Evolutionary conservation across 2,113 vertebrate species (phyloP).

Genomic region (Cisticola juncidis): DNA sequence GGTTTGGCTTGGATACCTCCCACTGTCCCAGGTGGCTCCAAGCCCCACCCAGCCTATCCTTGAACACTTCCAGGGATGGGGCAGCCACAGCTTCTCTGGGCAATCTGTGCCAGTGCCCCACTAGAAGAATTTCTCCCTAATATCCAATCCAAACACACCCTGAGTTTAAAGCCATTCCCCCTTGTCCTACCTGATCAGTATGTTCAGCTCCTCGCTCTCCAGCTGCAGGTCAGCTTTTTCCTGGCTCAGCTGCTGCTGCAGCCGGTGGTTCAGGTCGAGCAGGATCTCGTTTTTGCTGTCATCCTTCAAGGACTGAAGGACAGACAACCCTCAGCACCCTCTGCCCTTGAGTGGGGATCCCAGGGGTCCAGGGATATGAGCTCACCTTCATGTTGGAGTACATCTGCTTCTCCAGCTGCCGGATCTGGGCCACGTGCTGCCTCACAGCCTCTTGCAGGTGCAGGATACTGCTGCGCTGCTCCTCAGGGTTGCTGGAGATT

Average conservation of each 20-base stretch:
- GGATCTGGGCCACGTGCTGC: slow-evolving; percentile 92
- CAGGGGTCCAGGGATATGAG: not conserved
- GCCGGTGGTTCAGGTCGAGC: slow-evolving; percentile 85
- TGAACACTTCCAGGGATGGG: not conserved
- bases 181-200: slow-evolving; percentile 87
- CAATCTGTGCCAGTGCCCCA: not conserved
- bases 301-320: slow-evolving; percentile 85
- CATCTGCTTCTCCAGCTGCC: slow-evolving; percentile 95
- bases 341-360: not conserved
- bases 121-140: not conserved
- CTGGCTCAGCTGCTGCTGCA: slow-evolving; percentile 94
- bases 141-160: not conserved
- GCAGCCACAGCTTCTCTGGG: not conserved
- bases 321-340: not conserved
- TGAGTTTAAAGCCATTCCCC: not conserved
- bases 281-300: slow-evolving; percentile 84
- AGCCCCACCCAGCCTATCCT: not conserved
- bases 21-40: not conserved
- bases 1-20: not conserved
- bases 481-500: slow-evolving; percentile 97
- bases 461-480: slow-evolving; percentile 95
- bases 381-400: slow-evolving; percentile 92
- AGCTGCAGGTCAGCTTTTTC: slow-evolving; percentile 93
- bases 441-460: slow-evolving; percentile 94
- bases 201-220: slow-evolving; percentile 98